Base-by-base conservation (phyloP, 37 sponge, comb jelly and placozoan species). In the Halisarca cf. caerulea region DNA sequence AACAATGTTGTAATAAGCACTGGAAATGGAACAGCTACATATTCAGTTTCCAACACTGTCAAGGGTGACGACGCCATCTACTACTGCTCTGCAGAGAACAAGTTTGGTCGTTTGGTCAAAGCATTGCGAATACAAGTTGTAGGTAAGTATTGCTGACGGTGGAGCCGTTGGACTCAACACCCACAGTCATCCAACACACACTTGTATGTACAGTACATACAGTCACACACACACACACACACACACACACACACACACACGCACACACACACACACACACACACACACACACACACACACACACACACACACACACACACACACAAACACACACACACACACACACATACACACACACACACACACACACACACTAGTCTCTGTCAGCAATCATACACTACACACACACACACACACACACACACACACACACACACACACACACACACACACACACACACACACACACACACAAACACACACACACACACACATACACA, bases 51-150 rank as follows among this genome's bases (percentile, higher is more conserved):
- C 25, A 62, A 15, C 6, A 23, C 30, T 7, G 30, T 7, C 30
- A 62, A 62, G 64, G 15, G 64, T 3, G 42, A 74, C 24, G 77
- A 74, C 41, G 77, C 38, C 36, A 37, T 74, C 18, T 74, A 74
- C 25, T 21, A 37, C 2, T 74, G 77, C 24, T 40, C 44, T 40
- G 77, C 45, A 9, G 45, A 74, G 45, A 74, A 74, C 77, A 40
- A 18, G 25, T 74, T 74, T 74, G 77, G 77, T 21, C 1, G 11
- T n/a, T 24, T 74, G 24, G 2, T 21, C 3, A 74, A 74, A 37
- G 45, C n/a, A 20, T 21, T 74, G 2, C 1, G 77, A 40, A 24
- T 74, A 18, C 24, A 36, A 40, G 44, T 74, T 20, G 9, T 36
- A 74, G 77, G 77, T 74, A 74, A 4, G 14, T 2, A 7, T 8